Evolutionary conservation across 2,797 vertebrate species (phyloP).

Genomic region (Xerus rutilus): DNA sequence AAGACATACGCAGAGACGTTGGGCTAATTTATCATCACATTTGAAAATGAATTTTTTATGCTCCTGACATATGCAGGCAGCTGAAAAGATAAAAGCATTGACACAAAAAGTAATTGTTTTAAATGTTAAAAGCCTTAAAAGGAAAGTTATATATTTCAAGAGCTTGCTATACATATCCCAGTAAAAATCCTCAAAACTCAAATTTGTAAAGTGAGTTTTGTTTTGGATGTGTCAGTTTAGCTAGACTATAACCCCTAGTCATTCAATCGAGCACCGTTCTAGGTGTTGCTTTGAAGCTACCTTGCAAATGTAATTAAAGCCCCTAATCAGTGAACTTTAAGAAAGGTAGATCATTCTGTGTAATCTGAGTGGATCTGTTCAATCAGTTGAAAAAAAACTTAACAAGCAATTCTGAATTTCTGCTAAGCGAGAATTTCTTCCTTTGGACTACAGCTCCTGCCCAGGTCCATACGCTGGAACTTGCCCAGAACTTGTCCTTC

Average conservation of each 20-base stretch:
- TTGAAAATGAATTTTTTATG: constrained; percentile 42
- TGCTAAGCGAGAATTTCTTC: neutral
- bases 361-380: neutral
- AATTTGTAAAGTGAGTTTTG: neutral
- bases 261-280: neutral
- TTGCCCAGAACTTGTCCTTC: neutral
- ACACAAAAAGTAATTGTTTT: neutral
- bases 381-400: neutral
- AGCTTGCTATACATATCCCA: neutral
- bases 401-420: neutral
- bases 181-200: neutral
- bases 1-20: neutral
- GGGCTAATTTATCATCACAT: neutral
- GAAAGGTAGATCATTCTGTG: neutral
- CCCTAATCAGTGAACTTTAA: neutral
- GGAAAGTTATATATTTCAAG: neutral
- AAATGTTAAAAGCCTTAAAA: neutral
- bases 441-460: neutral
- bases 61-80: neutral
- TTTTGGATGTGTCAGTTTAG: neutral
- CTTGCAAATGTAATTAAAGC: neutral
- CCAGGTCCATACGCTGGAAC: no score
- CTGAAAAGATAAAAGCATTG: constrained; percentile 9
- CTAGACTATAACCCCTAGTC: neutral
- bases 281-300: neutral